Evolutionary conservation across 2,113 vertebrate genomes (phyloP).

Genomic region (Mugil cephalus): DNA sequence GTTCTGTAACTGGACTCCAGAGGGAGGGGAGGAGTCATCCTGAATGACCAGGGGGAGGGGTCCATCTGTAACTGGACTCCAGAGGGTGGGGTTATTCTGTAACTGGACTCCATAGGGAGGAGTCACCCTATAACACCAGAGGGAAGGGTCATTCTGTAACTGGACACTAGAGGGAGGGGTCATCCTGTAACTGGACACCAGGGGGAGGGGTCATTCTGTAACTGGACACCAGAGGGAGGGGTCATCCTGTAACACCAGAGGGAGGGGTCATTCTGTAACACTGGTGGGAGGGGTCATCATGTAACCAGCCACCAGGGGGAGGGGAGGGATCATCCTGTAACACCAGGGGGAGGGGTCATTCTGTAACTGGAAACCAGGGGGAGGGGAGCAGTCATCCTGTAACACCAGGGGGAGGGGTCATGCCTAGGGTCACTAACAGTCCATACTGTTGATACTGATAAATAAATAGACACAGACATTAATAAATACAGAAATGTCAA

Average conservation of each 20-base stretch:
- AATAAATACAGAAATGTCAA: neutral
- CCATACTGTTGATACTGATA: conserved; percentile 8
- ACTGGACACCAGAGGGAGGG: neutral
- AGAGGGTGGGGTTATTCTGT: neutral
- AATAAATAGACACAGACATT: conserved; percentile 15
- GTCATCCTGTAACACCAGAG: neutral
- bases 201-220: neutral
- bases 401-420: neutral
- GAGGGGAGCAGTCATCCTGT: neutral
- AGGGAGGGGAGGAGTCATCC: neutral
- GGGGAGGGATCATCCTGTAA: neutral
- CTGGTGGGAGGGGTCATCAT: neutral
- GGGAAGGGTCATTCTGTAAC: too few relatives aligned
- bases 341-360: neutral
- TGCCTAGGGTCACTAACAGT: neutral
- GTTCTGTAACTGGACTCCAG: too few relatives aligned
- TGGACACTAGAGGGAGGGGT: neutral
- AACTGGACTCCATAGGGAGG: neutral
- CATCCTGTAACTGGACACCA: neutral
- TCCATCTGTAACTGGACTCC: neutral
- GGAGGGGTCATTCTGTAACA: neutral
- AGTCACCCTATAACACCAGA: neutral
- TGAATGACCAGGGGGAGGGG: neutral
- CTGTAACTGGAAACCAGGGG: neutral
- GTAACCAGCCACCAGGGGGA: neutral